phyloP scores from a whole-genome alignment of 2,113 vertebrate species.

The Phylloscopus trochiloides region DNA sequence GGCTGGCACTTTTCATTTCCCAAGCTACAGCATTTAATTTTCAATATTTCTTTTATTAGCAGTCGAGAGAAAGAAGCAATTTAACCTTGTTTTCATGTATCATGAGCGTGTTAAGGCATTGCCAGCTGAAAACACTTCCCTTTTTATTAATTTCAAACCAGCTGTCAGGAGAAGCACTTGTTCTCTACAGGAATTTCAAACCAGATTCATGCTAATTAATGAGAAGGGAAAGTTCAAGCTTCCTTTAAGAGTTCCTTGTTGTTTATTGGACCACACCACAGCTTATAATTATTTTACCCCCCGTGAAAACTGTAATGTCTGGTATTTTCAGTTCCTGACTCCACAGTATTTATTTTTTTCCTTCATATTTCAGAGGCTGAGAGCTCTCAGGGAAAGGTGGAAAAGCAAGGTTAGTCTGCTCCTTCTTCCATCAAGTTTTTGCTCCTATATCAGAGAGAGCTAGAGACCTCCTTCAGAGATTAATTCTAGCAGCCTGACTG shows the following conservation, averaged over 20 bases:
- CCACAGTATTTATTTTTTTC: neutral
- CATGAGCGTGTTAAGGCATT: neutral
- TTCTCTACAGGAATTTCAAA: constrained; percentile 11
- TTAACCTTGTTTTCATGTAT: constrained; percentile 13
- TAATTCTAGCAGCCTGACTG: neutral
- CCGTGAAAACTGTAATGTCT: neutral
- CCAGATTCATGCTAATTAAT: neutral
- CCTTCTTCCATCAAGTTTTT: neutral
- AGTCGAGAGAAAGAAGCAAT: neutral
- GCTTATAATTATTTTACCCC: neutral
- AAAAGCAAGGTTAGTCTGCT: neutral
- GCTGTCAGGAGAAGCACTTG: constrained; percentile 6
- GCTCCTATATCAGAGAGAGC: neutral
- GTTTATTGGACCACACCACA: neutral
- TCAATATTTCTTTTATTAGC: neutral
- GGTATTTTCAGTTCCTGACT: neutral
- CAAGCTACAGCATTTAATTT: neutral
- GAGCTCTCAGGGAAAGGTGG: neutral
- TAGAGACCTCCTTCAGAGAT: neutral
- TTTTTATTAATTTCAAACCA: constrained; percentile 41
- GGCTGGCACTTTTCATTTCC: neutral
- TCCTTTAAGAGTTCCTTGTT: neutral
- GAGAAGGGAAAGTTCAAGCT: neutral
- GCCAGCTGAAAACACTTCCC: constrained; percentile 9
- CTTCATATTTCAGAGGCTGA: neutral